Base-by-base conservation (phyloP, 2,888 invertebrate genomes). In the Boloria selene region DNA sequence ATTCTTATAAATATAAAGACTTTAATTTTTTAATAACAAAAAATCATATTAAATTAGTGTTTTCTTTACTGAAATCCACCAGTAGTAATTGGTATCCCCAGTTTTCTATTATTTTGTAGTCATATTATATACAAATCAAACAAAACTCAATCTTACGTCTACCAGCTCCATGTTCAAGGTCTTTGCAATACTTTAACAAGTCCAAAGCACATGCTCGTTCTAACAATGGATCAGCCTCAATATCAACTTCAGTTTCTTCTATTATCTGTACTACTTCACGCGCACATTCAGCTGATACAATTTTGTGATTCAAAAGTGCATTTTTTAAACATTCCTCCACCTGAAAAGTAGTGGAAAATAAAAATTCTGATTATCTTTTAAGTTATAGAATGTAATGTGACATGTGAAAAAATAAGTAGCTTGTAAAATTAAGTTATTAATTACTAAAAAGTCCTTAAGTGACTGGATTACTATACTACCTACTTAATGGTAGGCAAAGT, bases 311-410 rank as follows among this genome's bases (percentile, higher is more conserved):
- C 65, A 96, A 90, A 64, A 97, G 94, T 14, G 96, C 95, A 74
- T 95, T 94, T 87, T 98, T 99, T 47, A 99, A 91, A 86, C 99
- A 99, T 87, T 99, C 98, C 84, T 98, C 97, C 0, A 96, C 95
- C 84, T 94, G 87, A 13, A 94, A 94, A 49, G 47, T 47, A 45
- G 44, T 86, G 49, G 58, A 44, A 22, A 2, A 22, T 22, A 3
- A 3, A 3, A 60, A 42, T 52, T 4, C n/a, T 42, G 59, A 10
- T 6, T 7, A 31, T 31, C 7, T 38, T 2, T 38, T 38, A 2
- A 2, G 7, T 31, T 31, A 7, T 6, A 38, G 10, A 38, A 38
- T 38, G 31, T 38, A 38, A 38, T 0, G 10, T 2, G 31, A 38
- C 31, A 38, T 2, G 31, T 38, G 10, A 38, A 38, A 10, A 7